A percentile compares a stretch with the other conserved stretches of the same genome.
phyloP scores from a whole-genome alignment of 2,888 invertebrate species.

The Nineta flava region DNA sequence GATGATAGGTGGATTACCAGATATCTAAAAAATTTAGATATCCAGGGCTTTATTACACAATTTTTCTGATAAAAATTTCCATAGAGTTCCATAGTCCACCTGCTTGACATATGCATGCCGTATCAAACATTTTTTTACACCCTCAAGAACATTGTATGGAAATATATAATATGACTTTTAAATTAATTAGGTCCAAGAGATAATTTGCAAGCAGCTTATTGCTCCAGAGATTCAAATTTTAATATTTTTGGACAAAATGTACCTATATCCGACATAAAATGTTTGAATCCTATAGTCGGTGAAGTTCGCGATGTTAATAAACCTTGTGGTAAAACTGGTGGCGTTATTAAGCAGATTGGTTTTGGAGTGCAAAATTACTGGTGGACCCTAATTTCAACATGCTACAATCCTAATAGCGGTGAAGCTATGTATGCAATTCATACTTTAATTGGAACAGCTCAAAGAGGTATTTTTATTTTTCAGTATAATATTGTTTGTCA shows the following conservation, averaged over 20 bases:
- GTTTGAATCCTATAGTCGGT: conserved; percentile 6
- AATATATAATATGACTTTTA: not conserved
- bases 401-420: conserved; percentile 22
- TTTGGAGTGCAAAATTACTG: conserved; percentile 11
- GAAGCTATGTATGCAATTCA: conserved; percentile 23
- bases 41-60: too few species aligned
- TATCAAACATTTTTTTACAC: too few species aligned
- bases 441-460: conserved; percentile 22
- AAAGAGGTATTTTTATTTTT: not conserved
- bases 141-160: too few species aligned
- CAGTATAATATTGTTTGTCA: too few species aligned
- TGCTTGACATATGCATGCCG: too few species aligned
- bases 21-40: too few species aligned
- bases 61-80: too few species aligned
- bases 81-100: too few species aligned
- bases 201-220: not conserved
- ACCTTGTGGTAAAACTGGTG: conserved; percentile 13
- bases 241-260: not conserved
- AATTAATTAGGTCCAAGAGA: not conserved
- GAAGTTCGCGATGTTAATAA: conserved; percentile 11
- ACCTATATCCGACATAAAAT: not conserved
- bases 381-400: conserved; percentile 20
- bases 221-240: not conserved
- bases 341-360: conserved; percentile 16
- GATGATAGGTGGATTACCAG: too few species aligned